phyloP scores from a whole-genome alignment of 2,113 vertebrate species.

The Vireo altiloquus region DNA sequence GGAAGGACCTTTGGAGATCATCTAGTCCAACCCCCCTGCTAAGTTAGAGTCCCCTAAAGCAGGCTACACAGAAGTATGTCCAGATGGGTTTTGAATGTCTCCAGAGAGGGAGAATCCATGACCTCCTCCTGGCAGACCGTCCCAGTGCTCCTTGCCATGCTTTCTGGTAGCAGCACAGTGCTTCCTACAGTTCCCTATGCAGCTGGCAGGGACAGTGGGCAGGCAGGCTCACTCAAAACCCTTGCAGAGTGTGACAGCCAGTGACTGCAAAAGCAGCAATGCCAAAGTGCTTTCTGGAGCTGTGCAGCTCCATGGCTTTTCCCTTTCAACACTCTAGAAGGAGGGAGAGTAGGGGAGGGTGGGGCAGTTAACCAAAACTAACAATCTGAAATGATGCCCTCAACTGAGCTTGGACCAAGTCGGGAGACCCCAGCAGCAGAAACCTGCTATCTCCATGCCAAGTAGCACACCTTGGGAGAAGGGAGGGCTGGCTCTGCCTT shows the following conservation, averaged over 20 bases:
- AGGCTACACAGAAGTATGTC: not conserved
- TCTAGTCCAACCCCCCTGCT: not conserved
- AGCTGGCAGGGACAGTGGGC: not conserved
- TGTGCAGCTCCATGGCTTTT: constrained; percentile 14
- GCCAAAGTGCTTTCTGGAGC: constrained; percentile 46
- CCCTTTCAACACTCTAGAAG: constrained; percentile 13
- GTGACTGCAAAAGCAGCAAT: not conserved
- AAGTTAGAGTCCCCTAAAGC: not conserved
- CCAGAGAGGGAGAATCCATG: not conserved
- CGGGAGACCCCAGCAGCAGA: not conserved
- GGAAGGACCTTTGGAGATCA: not conserved
- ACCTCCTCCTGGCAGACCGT: not conserved
- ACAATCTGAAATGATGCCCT: not conserved
- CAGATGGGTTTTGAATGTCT: not conserved
- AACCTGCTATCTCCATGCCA: not conserved
- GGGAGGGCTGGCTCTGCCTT: not conserved
- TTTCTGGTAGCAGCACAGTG: not conserved
- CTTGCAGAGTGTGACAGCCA: not conserved
- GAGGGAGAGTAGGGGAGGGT: not conserved
- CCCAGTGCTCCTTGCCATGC: not conserved
- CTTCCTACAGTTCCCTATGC: not conserved
- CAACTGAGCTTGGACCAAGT: not conserved
- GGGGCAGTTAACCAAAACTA: not conserved
- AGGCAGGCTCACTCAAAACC: not conserved
- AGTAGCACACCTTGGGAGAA: not conserved